Evolutionary conservation across 2,113 vertebrate genomes (phyloP), one percentile per base, ranked within the genome.

Genomic region (Nyctibius bracteatus): DNA sequence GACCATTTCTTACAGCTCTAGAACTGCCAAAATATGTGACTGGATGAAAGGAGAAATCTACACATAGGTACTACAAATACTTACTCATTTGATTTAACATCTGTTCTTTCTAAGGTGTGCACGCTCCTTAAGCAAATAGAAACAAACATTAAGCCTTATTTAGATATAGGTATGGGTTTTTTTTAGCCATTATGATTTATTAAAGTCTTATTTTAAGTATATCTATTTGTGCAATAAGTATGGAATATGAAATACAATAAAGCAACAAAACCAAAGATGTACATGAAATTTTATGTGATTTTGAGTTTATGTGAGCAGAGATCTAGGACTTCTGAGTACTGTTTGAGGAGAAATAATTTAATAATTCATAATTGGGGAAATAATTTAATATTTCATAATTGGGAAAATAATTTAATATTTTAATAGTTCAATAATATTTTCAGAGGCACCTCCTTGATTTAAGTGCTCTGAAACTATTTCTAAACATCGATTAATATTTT

Each of bases 131-230:
- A 79, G 10, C 7, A 63, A 80, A 41, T 7, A 57, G 70, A 79
- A 51, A 44, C 1, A 39, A 31, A 10, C 5, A 22, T 31, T 27
- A 84, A 63, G 3, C 6, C 5, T 16, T 68, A 14, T 82, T 59
- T 47, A 65, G 39, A 59, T 33, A 31, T 4, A 74, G 2, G 3
- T 24, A 0, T 24, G 7, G 14, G 1, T 1, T 57, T 41, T 75
- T 86, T 35, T n/a, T 8, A 46, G 4, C 0, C 5, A 30, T 46
- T 44, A 33, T 37, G 14, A 54, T 61, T 73, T 81, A 37, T 47
- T 74, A 39, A 67, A 65, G 15, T 52, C 3, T 61, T 87, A 39
- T 30, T 51, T 61, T 55, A 61, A 59, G 12, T 6, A 62, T 65
- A 47, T 39, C 1, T 66, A 63, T 83, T 59, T 61, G 2, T 86